Conservation (phyloP, 37 sponge, comb jelly and placozoan genomes). For the Ianthella basta region DNA sequence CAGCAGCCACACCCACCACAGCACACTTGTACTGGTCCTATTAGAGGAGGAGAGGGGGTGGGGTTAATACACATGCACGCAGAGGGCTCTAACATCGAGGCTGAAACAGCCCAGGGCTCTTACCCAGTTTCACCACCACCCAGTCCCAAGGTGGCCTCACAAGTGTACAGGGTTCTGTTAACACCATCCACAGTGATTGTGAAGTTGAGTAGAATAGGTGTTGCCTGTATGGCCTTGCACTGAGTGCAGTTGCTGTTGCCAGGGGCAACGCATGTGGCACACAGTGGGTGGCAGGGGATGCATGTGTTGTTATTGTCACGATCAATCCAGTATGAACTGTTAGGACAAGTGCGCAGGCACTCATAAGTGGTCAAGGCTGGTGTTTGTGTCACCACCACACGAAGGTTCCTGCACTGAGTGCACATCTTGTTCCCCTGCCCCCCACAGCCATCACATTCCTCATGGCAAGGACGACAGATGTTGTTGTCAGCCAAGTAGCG, state of each 20-base stretch:
- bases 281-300: conserved; percentile 1
- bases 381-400: neutral
- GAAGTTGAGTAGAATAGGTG: too few relatives aligned
- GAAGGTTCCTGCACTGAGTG: conserved; percentile 21
- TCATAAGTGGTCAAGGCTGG: neutral
- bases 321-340: neutral
- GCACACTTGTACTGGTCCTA: too few relatives aligned
- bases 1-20: too few relatives aligned
- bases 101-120: too few relatives aligned
- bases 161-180: too few relatives aligned
- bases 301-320: neutral
- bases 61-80: too few relatives aligned
- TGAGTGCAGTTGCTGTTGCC: conserved; percentile 48
- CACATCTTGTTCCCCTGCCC: conserved; percentile 34
- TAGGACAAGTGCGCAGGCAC: neutral
- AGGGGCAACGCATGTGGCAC: conserved; percentile 37
- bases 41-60: too few relatives aligned
- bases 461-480: conserved; percentile 43
- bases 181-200: too few relatives aligned
- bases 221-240: conserved; percentile 10
- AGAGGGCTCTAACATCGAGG: too few relatives aligned
- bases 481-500: neutral
- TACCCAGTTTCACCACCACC: too few relatives aligned
- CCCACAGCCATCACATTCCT: conserved; percentile 47
- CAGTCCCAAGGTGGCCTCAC: too few relatives aligned